These are phyloP conservation scores for Centroberyx gerrardi DNA, from an alignment of 2,797 vertebrate species.

Conservation along the genomic window DNA sequence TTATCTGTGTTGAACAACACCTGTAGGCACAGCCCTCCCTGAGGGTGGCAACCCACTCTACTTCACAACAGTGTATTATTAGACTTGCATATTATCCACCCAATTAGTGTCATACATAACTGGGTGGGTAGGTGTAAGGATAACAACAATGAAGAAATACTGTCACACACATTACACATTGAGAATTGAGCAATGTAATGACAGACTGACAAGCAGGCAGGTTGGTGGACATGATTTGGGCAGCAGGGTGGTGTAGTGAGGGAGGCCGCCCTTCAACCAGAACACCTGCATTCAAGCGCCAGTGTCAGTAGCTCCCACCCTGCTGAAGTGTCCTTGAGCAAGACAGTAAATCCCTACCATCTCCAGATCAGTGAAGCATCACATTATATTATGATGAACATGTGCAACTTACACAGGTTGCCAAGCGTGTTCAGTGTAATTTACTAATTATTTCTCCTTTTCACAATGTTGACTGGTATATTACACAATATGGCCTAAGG, in stretches of 20 bases:
- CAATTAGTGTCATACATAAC: constrained; percentile 30
- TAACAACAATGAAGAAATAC: constrained; percentile 21
- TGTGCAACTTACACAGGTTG: no score
- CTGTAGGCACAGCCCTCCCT: constrained; percentile 4
- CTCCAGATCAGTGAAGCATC: no score
- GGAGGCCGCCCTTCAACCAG: no score
- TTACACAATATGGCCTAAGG: no score
- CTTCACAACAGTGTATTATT: neutral
- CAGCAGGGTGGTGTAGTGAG: neutral
- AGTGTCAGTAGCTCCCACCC: neutral
- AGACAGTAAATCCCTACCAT: neutral
- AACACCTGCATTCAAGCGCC: neutral
- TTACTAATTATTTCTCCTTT: no score
- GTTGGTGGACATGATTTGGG: constrained; percentile 9
- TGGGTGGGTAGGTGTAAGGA: neutral
- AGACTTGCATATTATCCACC: constrained; percentile 18
- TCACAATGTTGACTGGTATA: no score
- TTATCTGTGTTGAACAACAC: neutral
- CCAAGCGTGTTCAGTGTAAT: no score
- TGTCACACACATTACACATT: neutral
- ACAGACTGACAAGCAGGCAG: neutral
- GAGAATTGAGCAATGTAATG: neutral
- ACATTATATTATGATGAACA: no score
- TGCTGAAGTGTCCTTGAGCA: constrained; percentile 5
- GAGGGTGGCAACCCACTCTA: constrained; percentile 10